phyloP scores from a whole-genome alignment of 2,888 invertebrate species.

The Mallateleia sp. region DNA sequence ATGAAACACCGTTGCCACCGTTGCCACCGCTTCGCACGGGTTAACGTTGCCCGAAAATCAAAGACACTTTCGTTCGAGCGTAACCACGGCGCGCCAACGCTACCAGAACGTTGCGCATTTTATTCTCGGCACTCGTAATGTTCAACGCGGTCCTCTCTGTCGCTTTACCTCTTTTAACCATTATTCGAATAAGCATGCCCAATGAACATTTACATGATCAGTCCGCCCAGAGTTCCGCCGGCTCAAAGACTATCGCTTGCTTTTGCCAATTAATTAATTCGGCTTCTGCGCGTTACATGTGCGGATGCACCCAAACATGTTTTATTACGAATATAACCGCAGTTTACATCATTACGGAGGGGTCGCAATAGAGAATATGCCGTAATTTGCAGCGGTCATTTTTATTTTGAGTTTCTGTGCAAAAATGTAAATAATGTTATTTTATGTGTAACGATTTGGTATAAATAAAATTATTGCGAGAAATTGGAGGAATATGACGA shows the following conservation, averaged over 20 bases:
- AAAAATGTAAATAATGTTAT: too few species aligned
- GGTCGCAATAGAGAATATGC: neutral
- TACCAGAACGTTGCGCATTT: slow-evolving; percentile 63
- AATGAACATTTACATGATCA: slow-evolving; percentile 74
- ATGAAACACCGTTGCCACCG: slow-evolving; percentile 83
- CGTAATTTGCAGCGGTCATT: neutral
- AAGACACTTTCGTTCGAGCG: slow-evolving; percentile 83
- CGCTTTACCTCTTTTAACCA: slow-evolving; percentile 64
- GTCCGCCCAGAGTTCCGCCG: slow-evolving; percentile 13
- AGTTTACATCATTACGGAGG: slow-evolving; percentile 27
- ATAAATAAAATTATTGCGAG: too few species aligned
- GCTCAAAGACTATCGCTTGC: slow-evolving; percentile 50
- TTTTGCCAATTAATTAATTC: slow-evolving; percentile 64
- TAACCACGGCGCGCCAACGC: slow-evolving; percentile 63
- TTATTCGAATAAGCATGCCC: slow-evolving; percentile 72
- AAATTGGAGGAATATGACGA: too few species aligned
- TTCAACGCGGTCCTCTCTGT: slow-evolving; percentile 25
- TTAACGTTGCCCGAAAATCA: slow-evolving; percentile 83
- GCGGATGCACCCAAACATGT: slow-evolving; percentile 45
- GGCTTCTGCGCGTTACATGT: slow-evolving; percentile 53
- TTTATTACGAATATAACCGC: slow-evolving; percentile 47
- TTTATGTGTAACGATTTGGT: too few species aligned
- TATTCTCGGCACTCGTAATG: slow-evolving; percentile 33
- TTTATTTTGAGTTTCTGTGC: too few species aligned
- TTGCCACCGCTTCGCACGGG: slow-evolving; percentile 65